Percentiles rank a stretch among this genome's conserved stretches.
These are phyloP conservation scores for Xylophagus ater DNA, from an alignment of 2,888 invertebrate species.

Conservation along the genomic window DNA sequence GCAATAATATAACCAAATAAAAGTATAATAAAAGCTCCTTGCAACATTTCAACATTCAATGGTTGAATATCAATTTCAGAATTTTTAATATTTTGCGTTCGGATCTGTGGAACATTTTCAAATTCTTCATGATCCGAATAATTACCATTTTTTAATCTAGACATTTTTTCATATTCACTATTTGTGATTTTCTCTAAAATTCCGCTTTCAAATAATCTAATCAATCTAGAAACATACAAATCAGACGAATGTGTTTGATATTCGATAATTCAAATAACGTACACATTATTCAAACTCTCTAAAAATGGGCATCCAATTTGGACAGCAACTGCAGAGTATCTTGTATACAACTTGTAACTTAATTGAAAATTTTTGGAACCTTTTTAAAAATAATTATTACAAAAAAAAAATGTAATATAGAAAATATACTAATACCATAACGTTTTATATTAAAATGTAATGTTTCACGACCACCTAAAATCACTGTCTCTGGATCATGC, in stretches of 20 bases:
- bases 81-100: slow-evolving; percentile 22
- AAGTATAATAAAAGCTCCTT: slow-evolving; percentile 61
- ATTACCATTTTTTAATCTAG: slow-evolving; percentile 42
- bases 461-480: slow-evolving; percentile 64
- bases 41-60: slow-evolving; percentile 57
- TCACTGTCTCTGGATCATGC: slow-evolving; percentile 48
- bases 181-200: slow-evolving; percentile 66
- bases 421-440: slow-evolving; percentile 46
- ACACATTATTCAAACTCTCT: slow-evolving; percentile 63
- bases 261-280: slow-evolving; percentile 24
- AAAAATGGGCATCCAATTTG: slow-evolving; percentile 66
- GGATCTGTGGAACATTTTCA: slow-evolving; percentile 13
- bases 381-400: slow-evolving; percentile 11
- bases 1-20: slow-evolving; percentile 52
- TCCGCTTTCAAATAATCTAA: slow-evolving; percentile 64
- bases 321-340: slow-evolving; percentile 66
- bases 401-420: background rate
- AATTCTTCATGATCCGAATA: slow-evolving; percentile 14
- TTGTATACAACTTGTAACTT: slow-evolving; percentile 64
- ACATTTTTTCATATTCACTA: slow-evolving; percentile 60
- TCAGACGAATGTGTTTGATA: slow-evolving; percentile 1
- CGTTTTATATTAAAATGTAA: slow-evolving; percentile 63
- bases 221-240: slow-evolving; percentile 49
- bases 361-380: slow-evolving; percentile 46
- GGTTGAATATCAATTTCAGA: slow-evolving; percentile 42